A percentile compares a stretch with the other conserved stretches of the same genome.
Evolutionary conservation across 2,113 vertebrate genomes (phyloP).

Genomic region (Panthera tigris): DNA sequence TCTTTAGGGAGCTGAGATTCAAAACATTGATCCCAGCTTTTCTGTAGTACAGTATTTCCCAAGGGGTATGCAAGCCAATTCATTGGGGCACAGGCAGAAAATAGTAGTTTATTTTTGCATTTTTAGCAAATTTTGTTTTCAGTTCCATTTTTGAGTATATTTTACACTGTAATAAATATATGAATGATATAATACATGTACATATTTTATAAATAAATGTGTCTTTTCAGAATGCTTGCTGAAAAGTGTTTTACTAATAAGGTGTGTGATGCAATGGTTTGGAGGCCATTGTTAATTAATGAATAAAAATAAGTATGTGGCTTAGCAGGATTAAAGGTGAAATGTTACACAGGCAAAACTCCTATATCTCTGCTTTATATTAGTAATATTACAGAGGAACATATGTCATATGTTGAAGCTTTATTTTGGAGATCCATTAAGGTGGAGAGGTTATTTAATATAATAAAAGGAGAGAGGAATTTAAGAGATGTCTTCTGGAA

Average conservation of each 20-base stretch:
- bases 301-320: neutral
- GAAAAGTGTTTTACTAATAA: neutral
- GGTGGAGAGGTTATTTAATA: neutral
- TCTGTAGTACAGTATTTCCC: neutral
- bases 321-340: neutral
- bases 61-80: neutral
- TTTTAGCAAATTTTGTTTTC: neutral
- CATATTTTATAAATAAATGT: conserved; percentile 1
- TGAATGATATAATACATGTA: neutral
- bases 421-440: neutral
- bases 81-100: neutral
- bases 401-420: neutral
- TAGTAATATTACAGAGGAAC: neutral
- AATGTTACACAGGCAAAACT: neutral
- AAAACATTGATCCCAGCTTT: neutral
- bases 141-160: neutral
- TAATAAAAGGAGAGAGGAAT: neutral
- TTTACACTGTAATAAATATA: conserved; percentile 6
- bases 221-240: neutral
- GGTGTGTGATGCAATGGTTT: neutral
- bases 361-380: neutral
- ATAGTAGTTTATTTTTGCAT: neutral
- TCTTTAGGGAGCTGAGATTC: neutral
- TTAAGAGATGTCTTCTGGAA: neutral
- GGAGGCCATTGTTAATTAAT: neutral